These are phyloP conservation scores for Asbolus verrucosus DNA, from an alignment of 1,140 invertebrate genomes.

Conservation along the genomic window DNA sequence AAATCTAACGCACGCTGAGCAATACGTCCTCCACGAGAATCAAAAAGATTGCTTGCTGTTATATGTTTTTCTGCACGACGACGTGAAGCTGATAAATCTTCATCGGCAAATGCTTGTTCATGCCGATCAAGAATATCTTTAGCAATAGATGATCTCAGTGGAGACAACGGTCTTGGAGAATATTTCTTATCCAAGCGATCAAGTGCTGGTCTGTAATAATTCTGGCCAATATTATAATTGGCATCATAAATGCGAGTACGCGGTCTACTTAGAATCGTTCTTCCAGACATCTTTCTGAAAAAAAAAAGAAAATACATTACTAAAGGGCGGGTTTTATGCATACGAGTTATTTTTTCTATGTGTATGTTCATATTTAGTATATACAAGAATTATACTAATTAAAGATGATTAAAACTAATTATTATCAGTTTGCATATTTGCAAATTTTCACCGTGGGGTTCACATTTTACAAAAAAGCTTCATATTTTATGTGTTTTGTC, in stretches of 20 bases:
- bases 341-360: too few species aligned
- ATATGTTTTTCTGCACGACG: slow-evolving; percentile 61
- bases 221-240: slow-evolving; percentile 84
- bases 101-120: slow-evolving; percentile 67
- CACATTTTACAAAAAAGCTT: too few species aligned
- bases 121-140: slow-evolving; percentile 66
- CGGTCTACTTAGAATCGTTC: slow-evolving; percentile 67
- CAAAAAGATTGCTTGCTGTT: slow-evolving; percentile 59
- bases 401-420: too few species aligned
- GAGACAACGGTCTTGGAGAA: slow-evolving; percentile 67
- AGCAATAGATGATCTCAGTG: slow-evolving; percentile 56
- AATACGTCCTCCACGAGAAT: slow-evolving; percentile 57
- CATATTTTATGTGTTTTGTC: too few species aligned
- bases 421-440: too few species aligned
- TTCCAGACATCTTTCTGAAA: slow-evolving; percentile 58
- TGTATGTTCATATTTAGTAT: too few species aligned
- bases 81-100: slow-evolving; percentile 64
- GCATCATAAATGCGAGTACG: slow-evolving; percentile 83
- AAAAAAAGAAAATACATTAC: slow-evolving; percentile 11
- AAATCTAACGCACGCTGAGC: slow-evolving; percentile 53
- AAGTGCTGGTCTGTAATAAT: slow-evolving; percentile 80
- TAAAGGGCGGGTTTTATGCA: too few species aligned
- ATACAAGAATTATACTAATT: too few species aligned
- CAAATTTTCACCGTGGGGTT: too few species aligned
- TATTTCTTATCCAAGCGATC: slow-evolving; percentile 80